Base-by-base conservation (phyloP, 2,888 invertebrate species). In the Unio delphinus region DNA sequence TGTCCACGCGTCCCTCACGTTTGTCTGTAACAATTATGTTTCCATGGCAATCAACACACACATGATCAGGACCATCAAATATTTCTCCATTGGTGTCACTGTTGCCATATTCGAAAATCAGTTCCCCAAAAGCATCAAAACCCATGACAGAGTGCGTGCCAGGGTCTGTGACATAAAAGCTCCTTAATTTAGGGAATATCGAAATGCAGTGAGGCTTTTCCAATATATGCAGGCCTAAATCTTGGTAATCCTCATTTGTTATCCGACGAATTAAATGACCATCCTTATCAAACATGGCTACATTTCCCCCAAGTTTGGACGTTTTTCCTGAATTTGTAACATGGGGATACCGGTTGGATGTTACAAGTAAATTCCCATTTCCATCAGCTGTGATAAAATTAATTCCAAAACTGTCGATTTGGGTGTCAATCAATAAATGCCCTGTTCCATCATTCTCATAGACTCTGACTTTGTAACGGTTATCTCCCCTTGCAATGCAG, bases 401-500 rank as follows among this genome's bases (percentile, higher is more conserved):
- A 17, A 86, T 73, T 20, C 85, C 86, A 69, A 81, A 83, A 66
- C 83, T 84, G 70, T 86, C 85, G 62, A 86, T 79, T 60, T 85
- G 83, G 54, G 76, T 75, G 64, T 83, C 83, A 3, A 79, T 73
- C 34, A 85, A 73, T 15, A 81, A 68, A 56, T 82, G 73, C 7
- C 82, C 82, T 28, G 78, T 80, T 15, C 83, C 81, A 59, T 86
- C 84, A 65, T 81, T 82, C 55, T 80, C 75, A 72, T 85, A 65
- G 18, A 86, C 80, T 69, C 80, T 76, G n/a, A 86, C 83, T 75
- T 86, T 86, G 75, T 81, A 85, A n/a, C 82, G 77, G 71, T 85
- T 85, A 64, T 84, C 84, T 65, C 86, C 84, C 61, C 84, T 76
- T 56, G 85, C 80, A 17, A 84, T 74, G 45, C 80, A 79, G 34